phyloP scores from a whole-genome alignment of 2,113 vertebrate genomes.

The Pogona vitticeps region DNA sequence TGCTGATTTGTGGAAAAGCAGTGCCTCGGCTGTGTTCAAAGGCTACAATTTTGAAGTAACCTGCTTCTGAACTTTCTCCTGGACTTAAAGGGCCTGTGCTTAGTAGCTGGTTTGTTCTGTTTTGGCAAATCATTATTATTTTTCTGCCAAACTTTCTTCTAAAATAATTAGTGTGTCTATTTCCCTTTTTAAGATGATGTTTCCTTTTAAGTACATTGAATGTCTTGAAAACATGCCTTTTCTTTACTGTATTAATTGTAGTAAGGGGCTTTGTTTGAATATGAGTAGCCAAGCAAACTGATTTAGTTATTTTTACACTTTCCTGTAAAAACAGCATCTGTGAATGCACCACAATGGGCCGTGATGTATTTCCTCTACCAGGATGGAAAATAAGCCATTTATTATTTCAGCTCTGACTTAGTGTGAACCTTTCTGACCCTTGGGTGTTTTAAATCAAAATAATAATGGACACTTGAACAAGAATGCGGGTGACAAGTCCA shows the following conservation, averaged over 20 bases:
- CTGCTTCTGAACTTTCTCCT: constrained; percentile 31
- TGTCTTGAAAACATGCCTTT: constrained; percentile 69
- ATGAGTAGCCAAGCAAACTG: constrained; percentile 71
- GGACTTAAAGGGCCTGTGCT: constrained; percentile 50
- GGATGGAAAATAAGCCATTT: constrained; percentile 96
- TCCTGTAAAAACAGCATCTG: constrained; percentile 90
- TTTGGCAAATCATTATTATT: constrained; percentile 59
- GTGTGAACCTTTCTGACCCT: constrained; percentile 83
- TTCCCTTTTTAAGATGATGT: constrained; percentile 68
- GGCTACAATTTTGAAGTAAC: background rate
- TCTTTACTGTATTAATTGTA: constrained; percentile 69
- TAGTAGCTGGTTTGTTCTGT: constrained; percentile 44
- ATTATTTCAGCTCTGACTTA: constrained; percentile 92
- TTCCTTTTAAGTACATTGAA: constrained; percentile 53
- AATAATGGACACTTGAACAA: constrained; percentile 80
- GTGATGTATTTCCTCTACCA: constrained; percentile 96
- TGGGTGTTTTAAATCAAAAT: constrained; percentile 78
- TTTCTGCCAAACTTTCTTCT: constrained; percentile 66
- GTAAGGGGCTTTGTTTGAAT: constrained; percentile 75
- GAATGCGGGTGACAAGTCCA: constrained; percentile 69
- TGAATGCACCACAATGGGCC: constrained; percentile 89
- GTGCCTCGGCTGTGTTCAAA: background rate
- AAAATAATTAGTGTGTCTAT: constrained; percentile 55
- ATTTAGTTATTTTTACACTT: constrained; percentile 96
- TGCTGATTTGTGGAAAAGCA: background rate